Percentiles rank a stretch among this genome's conserved stretches.
These are phyloP conservation scores for Campopleginae sp. DNA, from an alignment of 2,888 invertebrate genomes.

Conservation along the genomic window DNA sequence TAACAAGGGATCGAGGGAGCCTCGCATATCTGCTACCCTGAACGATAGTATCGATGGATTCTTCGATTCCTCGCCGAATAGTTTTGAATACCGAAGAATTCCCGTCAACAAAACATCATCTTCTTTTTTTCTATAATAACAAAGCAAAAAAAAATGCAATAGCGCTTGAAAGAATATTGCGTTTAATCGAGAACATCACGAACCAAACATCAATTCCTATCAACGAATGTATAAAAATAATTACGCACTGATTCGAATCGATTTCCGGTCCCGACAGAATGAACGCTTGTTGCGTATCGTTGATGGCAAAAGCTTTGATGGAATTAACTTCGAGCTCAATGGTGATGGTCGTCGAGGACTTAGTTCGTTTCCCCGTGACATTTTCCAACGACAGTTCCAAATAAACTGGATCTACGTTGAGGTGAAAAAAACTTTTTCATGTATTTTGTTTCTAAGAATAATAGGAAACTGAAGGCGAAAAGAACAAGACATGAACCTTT, in stretches of 20 bases:
- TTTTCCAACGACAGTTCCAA: slow-evolving; percentile 87
- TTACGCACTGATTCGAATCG: slow-evolving; percentile 69
- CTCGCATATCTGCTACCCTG: slow-evolving; percentile 85
- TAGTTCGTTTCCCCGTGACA: slow-evolving; percentile 81
- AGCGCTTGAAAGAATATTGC: background rate
- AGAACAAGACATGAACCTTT: slow-evolving; percentile 80
- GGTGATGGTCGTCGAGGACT: slow-evolving; percentile 80
- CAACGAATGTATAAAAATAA: background rate
- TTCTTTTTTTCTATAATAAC: slow-evolving; percentile 62
- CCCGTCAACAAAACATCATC: slow-evolving; percentile 76
- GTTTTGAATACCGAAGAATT: slow-evolving; percentile 82
- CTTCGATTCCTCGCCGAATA: slow-evolving; percentile 80
- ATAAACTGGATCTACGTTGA: slow-evolving; percentile 86
- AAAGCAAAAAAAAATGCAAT: slow-evolving; percentile 16
- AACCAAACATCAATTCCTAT: no score
- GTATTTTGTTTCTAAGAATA: background rate
- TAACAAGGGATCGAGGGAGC: slow-evolving; percentile 88
- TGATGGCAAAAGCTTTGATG: slow-evolving; percentile 85
- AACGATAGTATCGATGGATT: slow-evolving; percentile 85
- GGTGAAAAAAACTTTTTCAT: slow-evolving; percentile 65
- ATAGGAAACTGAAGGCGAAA: background rate
- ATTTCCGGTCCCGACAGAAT: slow-evolving; percentile 86
- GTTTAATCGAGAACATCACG: background rate
- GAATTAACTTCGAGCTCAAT: slow-evolving; percentile 83
- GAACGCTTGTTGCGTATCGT: slow-evolving; percentile 85